phyloP scores from a whole-genome alignment of 2,113 vertebrate species.

The Aphyosemion australe region DNA sequence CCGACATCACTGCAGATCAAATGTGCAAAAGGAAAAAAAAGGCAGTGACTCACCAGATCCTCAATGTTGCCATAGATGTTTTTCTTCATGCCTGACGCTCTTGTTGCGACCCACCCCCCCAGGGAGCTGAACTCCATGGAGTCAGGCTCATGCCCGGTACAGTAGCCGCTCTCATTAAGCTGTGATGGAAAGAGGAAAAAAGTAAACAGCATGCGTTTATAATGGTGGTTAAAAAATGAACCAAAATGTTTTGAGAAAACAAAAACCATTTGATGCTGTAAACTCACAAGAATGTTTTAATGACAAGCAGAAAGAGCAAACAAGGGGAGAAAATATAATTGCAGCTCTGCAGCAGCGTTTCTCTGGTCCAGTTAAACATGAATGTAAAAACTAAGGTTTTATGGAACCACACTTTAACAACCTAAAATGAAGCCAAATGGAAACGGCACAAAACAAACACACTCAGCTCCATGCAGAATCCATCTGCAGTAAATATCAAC shows the following conservation, averaged over 20 bases:
- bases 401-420: slow-evolving; percentile 31
- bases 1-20: slow-evolving; percentile 3
- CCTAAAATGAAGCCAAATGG: slow-evolving; percentile 45
- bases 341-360: slow-evolving; percentile 31
- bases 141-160: slow-evolving; percentile 97
- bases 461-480: not conserved
- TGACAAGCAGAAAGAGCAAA: slow-evolving; percentile 41
- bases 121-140: slow-evolving; percentile 98
- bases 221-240: slow-evolving; percentile 16
- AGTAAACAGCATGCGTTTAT: slow-evolving; percentile 22
- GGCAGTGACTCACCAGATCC: slow-evolving; percentile 86
- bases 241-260: slow-evolving; percentile 34
- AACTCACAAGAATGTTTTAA: slow-evolving; percentile 63
- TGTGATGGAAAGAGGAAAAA: slow-evolving; percentile 65
- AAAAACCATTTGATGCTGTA: slow-evolving; percentile 21
- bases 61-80: slow-evolving; percentile 99
- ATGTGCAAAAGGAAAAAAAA: slow-evolving; percentile 11
- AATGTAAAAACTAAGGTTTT: slow-evolving; percentile 42
- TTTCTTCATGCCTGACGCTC: slow-evolving; percentile 99
- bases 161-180: slow-evolving; percentile 96
- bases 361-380: slow-evolving; percentile 31
- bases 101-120: slow-evolving; percentile 97
- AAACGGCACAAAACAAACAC: slow-evolving; percentile 12
- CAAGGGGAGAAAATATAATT: slow-evolving; percentile 32
- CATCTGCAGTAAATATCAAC: no score